These are phyloP conservation scores for Lithophane leautieri DNA, from an alignment of 2,888 invertebrate species.

Conservation along the genomic window DNA sequence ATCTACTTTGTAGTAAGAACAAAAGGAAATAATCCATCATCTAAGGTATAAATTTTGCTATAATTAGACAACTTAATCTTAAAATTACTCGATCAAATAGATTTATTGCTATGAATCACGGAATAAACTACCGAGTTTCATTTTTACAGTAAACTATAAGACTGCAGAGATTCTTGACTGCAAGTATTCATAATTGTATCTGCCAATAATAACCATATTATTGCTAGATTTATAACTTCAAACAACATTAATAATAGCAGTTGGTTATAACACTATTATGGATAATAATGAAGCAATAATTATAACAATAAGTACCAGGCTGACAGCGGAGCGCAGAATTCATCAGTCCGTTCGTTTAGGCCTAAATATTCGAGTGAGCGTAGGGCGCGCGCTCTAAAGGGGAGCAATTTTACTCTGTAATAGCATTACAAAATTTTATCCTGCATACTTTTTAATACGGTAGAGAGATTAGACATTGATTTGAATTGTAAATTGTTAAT, in stretches of 20 bases:
- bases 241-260: conserved; percentile 30
- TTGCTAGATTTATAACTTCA: conserved; percentile 27
- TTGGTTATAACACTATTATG: conserved; percentile 44
- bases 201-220: conserved; percentile 20
- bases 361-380: conserved; percentile 67
- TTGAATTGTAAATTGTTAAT: conserved; percentile 21
- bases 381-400: conserved; percentile 40
- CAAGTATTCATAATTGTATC: conserved; percentile 14
- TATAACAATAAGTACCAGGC: conserved; percentile 74
- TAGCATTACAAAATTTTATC: conserved; percentile 24
- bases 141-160: conserved; percentile 19
- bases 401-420: conserved; percentile 22
- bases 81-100: conserved; percentile 28
- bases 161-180: conserved; percentile 8
- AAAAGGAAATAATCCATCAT: background rate
- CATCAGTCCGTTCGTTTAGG: conserved; percentile 65
- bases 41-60: conserved; percentile 18
- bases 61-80: conserved; percentile 14
- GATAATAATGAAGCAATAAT: conserved; percentile 62
- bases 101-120: conserved; percentile 36
- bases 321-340: conserved; percentile 66
- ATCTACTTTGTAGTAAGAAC: background rate
- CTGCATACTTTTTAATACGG: conserved; percentile 4
- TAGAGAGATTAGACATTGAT: conserved; percentile 3
- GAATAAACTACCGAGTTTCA: conserved; percentile 2